Conservation (phyloP, 1,140 invertebrate species). For the Trichogramma pretiosum region DNA sequence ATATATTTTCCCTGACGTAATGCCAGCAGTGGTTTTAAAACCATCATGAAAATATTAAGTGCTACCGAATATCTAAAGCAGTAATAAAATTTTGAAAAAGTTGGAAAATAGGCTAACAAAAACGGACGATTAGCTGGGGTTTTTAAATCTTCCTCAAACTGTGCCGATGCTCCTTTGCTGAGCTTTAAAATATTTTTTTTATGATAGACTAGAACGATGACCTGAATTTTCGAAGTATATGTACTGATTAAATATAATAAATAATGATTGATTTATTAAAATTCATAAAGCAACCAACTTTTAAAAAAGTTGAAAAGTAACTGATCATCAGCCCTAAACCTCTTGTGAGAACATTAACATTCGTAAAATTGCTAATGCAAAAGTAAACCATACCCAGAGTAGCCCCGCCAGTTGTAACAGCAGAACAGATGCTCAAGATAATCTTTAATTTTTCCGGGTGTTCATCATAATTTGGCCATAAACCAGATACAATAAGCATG, state of each 20-base stretch:
- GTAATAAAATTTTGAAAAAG: slow-evolving; percentile 4
- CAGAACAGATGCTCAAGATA: neutral
- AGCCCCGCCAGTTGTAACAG: neutral
- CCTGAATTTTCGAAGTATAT: slow-evolving; percentile 1
- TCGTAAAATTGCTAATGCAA: slow-evolving; percentile 13
- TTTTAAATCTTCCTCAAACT: neutral
- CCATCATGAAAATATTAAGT: neutral
- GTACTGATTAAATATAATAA: neutral
- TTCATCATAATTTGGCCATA: slow-evolving; percentile 2
- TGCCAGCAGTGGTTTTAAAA: neutral
- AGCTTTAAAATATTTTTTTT: neutral
- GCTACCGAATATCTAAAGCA: neutral
- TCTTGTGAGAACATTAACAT: slow-evolving; percentile 21
- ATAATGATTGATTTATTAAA: slow-evolving; percentile 1
- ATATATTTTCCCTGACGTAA: slow-evolving; percentile 1
- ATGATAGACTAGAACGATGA: neutral
- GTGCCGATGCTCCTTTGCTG: neutral
- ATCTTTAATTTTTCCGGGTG: neutral
- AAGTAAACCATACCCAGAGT: slow-evolving; percentile 9
- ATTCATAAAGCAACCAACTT: slow-evolving; percentile 16
- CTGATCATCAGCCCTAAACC: slow-evolving; percentile 18
- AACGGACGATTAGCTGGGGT: neutral
- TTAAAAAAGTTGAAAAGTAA: slow-evolving; percentile 16
- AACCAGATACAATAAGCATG: neutral
- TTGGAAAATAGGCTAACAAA: neutral